A percentile compares a stretch with the other conserved stretches of the same genome.
Evolutionary conservation across 2,797 vertebrate species (phyloP).

Genomic region (Serranus cabrilla): DNA sequence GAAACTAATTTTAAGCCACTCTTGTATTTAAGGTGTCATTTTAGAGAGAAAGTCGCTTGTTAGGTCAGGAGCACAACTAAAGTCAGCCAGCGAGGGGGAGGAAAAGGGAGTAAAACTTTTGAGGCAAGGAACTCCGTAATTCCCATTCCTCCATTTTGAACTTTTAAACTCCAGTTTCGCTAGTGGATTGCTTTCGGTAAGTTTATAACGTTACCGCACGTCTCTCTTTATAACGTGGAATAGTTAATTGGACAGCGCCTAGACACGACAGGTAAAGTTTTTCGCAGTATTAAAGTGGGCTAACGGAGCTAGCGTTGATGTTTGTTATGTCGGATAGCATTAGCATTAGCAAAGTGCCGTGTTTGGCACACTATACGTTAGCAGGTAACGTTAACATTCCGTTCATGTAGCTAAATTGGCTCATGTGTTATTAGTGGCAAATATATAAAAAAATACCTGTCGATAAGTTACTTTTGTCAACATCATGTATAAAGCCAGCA

Average conservation of each 20-base stretch:
- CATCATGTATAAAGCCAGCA: accelerated
- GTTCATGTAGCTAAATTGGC: background rate
- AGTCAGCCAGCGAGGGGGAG: conserved; percentile 24
- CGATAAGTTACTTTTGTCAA: background rate
- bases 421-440: background rate
- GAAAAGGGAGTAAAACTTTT: conserved; percentile 76
- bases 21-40: background rate
- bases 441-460: background rate
- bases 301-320: conserved; percentile 1
- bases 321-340: conserved; percentile 60
- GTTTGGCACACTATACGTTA: conserved; percentile 31
- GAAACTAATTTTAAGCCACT: background rate
- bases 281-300: background rate
- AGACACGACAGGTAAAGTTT: background rate
- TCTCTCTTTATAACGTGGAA: accelerated
- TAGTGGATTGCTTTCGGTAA: conserved; percentile 69
- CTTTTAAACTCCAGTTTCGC: conserved; percentile 76
- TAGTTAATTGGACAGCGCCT: background rate
- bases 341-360: conserved; percentile 69
- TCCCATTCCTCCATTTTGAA: conserved; percentile 89
- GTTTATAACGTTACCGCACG: conserved; percentile 27
- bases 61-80: background rate
- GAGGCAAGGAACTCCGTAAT: conserved; percentile 70
- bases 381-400: conserved; percentile 39
- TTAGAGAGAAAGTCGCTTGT: background rate